A percentile compares a stretch with the other conserved stretches of the same genome.
These are phyloP conservation scores for Lepidurus apus DNA, from an alignment of 1,140 invertebrate species.

Conservation along the genomic window DNA sequence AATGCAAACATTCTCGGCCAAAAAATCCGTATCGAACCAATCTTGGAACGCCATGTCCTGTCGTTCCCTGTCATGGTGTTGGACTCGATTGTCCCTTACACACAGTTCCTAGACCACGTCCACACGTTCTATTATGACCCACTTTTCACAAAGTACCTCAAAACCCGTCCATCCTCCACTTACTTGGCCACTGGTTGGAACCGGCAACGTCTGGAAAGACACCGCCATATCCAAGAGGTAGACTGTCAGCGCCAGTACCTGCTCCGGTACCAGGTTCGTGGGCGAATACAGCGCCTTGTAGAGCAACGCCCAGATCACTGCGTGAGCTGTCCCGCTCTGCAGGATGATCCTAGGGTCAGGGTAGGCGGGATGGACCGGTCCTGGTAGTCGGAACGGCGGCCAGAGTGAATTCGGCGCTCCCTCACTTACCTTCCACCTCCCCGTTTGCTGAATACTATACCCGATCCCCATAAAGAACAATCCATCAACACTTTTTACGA, in stretches of 20 bases:
- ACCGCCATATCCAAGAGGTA: slow-evolving; percentile 81
- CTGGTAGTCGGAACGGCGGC: slow-evolving; percentile 74
- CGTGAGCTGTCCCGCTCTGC: slow-evolving; percentile 74
- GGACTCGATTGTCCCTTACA: slow-evolving; percentile 26
- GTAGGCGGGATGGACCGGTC: slow-evolving; percentile 58
- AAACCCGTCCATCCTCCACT: background rate
- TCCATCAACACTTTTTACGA: slow-evolving; percentile 25
- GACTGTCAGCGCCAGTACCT: slow-evolving; percentile 74
- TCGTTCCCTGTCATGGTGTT: slow-evolving; percentile 25
- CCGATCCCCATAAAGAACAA: slow-evolving; percentile 5
- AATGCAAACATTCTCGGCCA: slow-evolving; percentile 72
- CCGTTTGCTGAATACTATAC: slow-evolving; percentile 55
- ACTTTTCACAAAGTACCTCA: background rate
- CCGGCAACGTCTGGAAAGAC: slow-evolving; percentile 52
- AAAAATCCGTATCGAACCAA: slow-evolving; percentile 69
- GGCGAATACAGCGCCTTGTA: slow-evolving; percentile 66
- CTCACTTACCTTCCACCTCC: slow-evolving; percentile 58
- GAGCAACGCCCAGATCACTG: slow-evolving; percentile 73
- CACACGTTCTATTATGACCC: background rate
- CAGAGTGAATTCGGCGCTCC: slow-evolving; percentile 54
- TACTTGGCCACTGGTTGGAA: slow-evolving; percentile 40
- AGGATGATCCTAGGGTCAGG: slow-evolving; percentile 63
- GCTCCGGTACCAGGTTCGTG: slow-evolving; percentile 68
- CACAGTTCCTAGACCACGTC: slow-evolving; percentile 26
- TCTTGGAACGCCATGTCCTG: slow-evolving; percentile 60